Conservation (phyloP, 2,888 invertebrate genomes). For the Ornithoptera priamus region DNA sequence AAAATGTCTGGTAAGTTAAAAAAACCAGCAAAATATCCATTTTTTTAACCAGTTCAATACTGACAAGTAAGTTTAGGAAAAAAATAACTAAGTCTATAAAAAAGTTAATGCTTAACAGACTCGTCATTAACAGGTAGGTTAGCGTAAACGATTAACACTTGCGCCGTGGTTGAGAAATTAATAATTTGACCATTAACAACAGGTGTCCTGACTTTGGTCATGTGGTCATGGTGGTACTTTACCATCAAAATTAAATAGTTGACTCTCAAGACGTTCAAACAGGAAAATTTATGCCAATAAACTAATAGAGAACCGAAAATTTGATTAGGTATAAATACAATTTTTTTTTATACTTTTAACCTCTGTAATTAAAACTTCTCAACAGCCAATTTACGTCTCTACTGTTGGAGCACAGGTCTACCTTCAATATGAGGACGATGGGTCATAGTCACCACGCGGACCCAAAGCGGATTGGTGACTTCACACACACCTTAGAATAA, state of each 20-base stretch:
- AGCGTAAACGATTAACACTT: constrained; percentile 10
- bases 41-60: neutral
- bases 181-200: constrained; percentile 18
- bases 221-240: neutral
- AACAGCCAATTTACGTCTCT: too few relatives aligned
- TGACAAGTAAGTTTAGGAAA: neutral
- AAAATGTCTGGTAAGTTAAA: neutral
- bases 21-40: neutral
- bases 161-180: constrained; percentile 9
- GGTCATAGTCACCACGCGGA: too few relatives aligned
- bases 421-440: too few relatives aligned
- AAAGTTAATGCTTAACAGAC: neutral
- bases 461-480: too few relatives aligned
- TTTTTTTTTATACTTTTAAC: too few relatives aligned
- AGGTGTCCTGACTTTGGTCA: constrained; percentile 9
- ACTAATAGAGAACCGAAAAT: too few relatives aligned
- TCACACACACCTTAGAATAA: too few relatives aligned
- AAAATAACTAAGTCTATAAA: neutral
- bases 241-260: neutral
- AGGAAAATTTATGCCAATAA: neutral
- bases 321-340: too few relatives aligned
- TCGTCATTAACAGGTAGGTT: constrained; percentile 5
- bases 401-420: too few relatives aligned
- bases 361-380: too few relatives aligned
- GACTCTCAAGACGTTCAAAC: neutral